These are phyloP conservation scores for Seison nebaliae DNA, from an alignment of 1,140 invertebrate species.

Conservation along the genomic window DNA sequence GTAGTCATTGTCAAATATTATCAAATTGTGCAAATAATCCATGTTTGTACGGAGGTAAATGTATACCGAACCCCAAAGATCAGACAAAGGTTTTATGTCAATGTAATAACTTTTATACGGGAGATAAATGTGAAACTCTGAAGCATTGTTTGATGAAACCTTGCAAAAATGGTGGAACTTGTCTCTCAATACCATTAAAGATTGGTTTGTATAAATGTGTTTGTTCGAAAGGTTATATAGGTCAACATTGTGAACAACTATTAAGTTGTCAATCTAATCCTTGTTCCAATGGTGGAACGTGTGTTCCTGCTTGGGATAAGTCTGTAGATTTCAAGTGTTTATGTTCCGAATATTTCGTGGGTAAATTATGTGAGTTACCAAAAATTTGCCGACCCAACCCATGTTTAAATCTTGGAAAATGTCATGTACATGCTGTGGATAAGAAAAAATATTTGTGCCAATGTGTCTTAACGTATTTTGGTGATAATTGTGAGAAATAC, in stretches of 20 bases:
- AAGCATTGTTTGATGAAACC: not conserved
- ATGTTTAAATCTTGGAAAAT: slow-evolving; percentile 67
- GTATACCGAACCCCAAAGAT: slow-evolving; percentile 9
- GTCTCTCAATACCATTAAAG: not conserved
- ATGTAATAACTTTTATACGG: slow-evolving; percentile 19
- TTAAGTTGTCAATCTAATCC: slow-evolving; percentile 36
- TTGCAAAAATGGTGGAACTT: slow-evolving; percentile 1
- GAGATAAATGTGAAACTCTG: slow-evolving; percentile 17
- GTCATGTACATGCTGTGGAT: too few species aligned
- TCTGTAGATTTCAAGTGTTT: slow-evolving; percentile 10
- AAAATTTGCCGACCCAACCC: slow-evolving; percentile 27
- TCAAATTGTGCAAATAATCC: slow-evolving; percentile 6
- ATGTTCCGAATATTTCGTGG: slow-evolving; percentile 11
- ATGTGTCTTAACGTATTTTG: not conserved
- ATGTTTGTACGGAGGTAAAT: slow-evolving; percentile 11
- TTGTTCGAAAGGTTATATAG: slow-evolving; percentile 12
- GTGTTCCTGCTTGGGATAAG: slow-evolving; percentile 29
- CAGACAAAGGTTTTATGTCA: slow-evolving; percentile 16
- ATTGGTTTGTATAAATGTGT: slow-evolving; percentile 31
- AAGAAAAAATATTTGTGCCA: not conserved
- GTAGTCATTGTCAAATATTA: slow-evolving; percentile 22
- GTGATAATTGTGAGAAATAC: not conserved
- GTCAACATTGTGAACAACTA: slow-evolving; percentile 9
- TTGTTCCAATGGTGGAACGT: slow-evolving; percentile 63
- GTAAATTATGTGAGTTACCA: slow-evolving; percentile 1